These are phyloP conservation scores for Aphodius granarius DNA, from an alignment of 2,888 invertebrate species.

Conservation along the genomic window DNA sequence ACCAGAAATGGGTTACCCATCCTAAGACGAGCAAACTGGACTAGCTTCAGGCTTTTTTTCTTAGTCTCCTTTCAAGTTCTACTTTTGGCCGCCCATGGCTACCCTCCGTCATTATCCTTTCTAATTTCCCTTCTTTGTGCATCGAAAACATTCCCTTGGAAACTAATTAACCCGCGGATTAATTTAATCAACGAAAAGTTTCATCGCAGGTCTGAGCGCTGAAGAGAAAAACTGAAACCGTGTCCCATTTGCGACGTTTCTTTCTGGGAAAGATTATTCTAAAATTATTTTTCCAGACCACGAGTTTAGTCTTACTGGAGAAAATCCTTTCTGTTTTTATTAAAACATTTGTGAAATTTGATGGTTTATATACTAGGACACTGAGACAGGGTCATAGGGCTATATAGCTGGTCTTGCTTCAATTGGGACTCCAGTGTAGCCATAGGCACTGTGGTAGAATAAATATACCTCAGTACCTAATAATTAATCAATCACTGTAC, in stretches of 20 bases:
- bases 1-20: not conserved
- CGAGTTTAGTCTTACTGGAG: too few species aligned
- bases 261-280: not conserved
- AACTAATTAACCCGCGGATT: conserved; percentile 6
- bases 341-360: too few species aligned
- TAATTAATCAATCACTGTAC: too few species aligned
- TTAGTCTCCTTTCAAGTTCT: not conserved
- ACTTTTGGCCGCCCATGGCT: not conserved
- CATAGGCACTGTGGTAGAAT: too few species aligned
- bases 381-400: too few species aligned
- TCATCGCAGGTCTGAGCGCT: not conserved
- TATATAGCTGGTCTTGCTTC: too few species aligned
- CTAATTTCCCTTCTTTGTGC: conserved; percentile 8
- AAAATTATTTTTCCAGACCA: not conserved
- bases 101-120: not conserved
- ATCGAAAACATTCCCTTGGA: not conserved
- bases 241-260: not conserved
- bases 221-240: not conserved
- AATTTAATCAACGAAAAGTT: conserved; percentile 16
- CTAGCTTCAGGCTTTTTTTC: not conserved
- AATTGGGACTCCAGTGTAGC: too few species aligned
- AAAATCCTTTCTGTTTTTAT: too few species aligned
- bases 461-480: too few species aligned
- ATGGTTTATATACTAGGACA: too few species aligned
- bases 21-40: conserved; percentile 6